phyloP scores from a whole-genome alignment of 2,113 vertebrate species.

The Odocoileus hemionus region DNA sequence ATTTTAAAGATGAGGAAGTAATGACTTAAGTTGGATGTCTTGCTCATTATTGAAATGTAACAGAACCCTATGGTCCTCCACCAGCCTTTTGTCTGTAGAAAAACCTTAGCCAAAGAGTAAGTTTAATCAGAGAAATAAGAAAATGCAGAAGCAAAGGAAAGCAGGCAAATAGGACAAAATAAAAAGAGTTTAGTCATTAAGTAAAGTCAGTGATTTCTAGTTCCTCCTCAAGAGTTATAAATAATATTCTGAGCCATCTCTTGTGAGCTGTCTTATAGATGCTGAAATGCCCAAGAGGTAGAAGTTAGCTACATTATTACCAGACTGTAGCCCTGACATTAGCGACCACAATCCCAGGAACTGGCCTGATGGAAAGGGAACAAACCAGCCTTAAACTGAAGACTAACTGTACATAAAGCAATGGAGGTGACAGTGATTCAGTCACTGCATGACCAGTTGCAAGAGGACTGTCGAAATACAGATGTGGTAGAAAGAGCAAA shows the following conservation, averaged over 20 bases:
- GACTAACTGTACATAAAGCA: not conserved
- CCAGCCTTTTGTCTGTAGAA: not conserved
- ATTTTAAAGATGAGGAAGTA: not conserved
- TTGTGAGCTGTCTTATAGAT: not conserved
- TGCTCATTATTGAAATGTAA: not conserved
- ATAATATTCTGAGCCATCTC: not conserved
- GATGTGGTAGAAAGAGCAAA: not conserved
- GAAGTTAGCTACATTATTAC: not conserved
- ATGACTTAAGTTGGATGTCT: not conserved
- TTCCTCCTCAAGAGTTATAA: not conserved
- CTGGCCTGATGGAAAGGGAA: not conserved
- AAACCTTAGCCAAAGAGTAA: not conserved
- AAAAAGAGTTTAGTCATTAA: not conserved
- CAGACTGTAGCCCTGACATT: not conserved
- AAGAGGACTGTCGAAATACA: not conserved
- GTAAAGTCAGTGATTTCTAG: not conserved
- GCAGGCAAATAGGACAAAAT: not conserved
- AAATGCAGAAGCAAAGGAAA: not conserved
- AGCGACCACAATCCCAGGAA: not conserved
- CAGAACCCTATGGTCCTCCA: not conserved
- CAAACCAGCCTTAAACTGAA: not conserved
- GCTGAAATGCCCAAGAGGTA: not conserved
- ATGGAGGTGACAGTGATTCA: not conserved
- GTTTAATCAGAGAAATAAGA: not conserved
- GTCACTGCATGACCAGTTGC: not conserved